phyloP scores from a whole-genome alignment of 2,113 vertebrate genomes.

The Malurus melanocephalus region DNA sequence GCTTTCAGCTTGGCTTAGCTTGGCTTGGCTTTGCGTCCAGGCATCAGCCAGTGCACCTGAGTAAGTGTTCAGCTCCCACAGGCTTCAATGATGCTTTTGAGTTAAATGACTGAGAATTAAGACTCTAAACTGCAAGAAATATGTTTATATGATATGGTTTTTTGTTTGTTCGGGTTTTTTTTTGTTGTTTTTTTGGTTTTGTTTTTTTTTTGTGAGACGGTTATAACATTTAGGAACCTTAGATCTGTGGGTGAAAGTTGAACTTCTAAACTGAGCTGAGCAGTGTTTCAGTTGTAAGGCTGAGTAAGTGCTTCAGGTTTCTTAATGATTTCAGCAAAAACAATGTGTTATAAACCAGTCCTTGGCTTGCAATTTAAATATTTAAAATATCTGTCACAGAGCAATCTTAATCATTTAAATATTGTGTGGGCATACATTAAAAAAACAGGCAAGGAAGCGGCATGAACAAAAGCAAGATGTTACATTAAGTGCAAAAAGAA shows the following conservation, averaged over 20 bases:
- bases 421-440: background rate
- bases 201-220: background rate
- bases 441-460: fast-evolving
- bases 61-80: background rate
- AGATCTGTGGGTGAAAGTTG: background rate
- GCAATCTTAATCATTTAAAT: background rate
- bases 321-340: background rate
- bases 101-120: background rate
- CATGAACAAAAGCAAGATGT: background rate
- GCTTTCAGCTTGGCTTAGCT: background rate
- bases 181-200: no score
- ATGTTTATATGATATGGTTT: background rate
- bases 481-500: background rate
- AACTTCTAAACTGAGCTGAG: background rate
- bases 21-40: background rate
- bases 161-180: no score
- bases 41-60: background rate
- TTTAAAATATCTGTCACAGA: background rate
- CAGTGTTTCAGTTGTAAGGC: background rate
- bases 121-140: background rate
- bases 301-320: background rate
- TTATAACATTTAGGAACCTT: background rate
- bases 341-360: background rate
- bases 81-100: background rate
- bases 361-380: background rate